Conservation (phyloP, 2,797 vertebrate genomes). For the Tangara arthus region DNA sequence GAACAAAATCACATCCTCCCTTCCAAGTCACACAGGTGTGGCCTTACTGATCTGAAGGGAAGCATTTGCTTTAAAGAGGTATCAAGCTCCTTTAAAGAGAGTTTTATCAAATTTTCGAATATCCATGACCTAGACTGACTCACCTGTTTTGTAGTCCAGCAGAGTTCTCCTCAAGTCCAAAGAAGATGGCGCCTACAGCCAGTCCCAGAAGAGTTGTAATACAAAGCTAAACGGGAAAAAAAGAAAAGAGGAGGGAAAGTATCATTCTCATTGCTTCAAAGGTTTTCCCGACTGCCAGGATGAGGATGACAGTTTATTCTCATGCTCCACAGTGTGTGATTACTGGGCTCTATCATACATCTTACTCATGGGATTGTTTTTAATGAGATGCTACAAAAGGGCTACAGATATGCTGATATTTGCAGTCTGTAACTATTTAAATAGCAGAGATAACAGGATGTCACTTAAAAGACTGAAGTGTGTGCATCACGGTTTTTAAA, state of each 20-base stretch:
- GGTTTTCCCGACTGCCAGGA: neutral
- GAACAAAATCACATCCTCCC: neutral
- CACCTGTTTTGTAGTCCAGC: slow-evolving; percentile 93
- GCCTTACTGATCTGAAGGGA: neutral
- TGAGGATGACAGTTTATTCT: neutral
- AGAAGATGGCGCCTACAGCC: slow-evolving; percentile 89
- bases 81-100: neutral
- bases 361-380: neutral
- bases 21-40: neutral
- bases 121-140: slow-evolving; percentile 9
- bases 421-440: neutral
- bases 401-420: neutral
- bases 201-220: slow-evolving; percentile 83
- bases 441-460: neutral
- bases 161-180: slow-evolving; percentile 77
- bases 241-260: neutral
- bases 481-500: neutral
- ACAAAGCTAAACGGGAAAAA: slow-evolving; percentile 31
- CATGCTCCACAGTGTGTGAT: neutral
- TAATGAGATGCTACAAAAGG: neutral
- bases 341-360: neutral
- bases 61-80: neutral
- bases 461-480: neutral
- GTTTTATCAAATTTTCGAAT: neutral
- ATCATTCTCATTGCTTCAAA: neutral